Base-by-base conservation (phyloP, 1,140 invertebrate genomes). In the Ephestia elutella region DNA sequence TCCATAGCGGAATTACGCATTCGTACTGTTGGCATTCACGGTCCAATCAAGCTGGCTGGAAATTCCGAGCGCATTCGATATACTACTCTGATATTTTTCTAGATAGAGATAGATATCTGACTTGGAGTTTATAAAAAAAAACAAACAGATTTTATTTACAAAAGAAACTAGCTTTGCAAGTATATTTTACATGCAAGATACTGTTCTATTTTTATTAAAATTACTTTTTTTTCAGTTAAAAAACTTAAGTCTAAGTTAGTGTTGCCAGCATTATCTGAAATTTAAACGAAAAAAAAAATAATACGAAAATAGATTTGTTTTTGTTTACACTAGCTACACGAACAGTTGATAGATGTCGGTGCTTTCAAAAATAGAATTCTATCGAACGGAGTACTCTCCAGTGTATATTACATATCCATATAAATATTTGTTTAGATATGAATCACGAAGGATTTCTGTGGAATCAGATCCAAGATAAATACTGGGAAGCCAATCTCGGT, bases 11-110 rank as follows among this genome's bases (percentile, higher is more conserved):
- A 60, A 74, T 77, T 76, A 74, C 60, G 66, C 62, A 56, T 62
- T 73, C 63, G 56, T 71, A 67, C 65, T 72, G 78, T 78, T 73
- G 71, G 77, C 69, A 67, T 82, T 80, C 72, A 76, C 72, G 73
- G 73, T 78, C 73, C 77, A 82, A 82, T 80, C 79, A 81, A 78
- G 73, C 71, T 66, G 54, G 54, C 57, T 57, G 64, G 71, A 69
- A 73, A 71, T 75, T 70, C 54, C 57, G 13, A 17, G 30, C 48
- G 50, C 19, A 44, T 44, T 17, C n/a, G n/a, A 44, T 44, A 44
- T 44, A 9, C 38, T 15, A 15, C 38, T 44, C 15, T 10, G 38
- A 15, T 44, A 44, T 15, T 44, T 44, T 15, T 44, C 38, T 13
- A 15, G 7, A 15, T 44, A 9, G 15, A 17, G 10, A 13, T n/a